Evolutionary conservation across 2,113 vertebrate species (phyloP).

Genomic region (Ahaetulla prasina): DNA sequence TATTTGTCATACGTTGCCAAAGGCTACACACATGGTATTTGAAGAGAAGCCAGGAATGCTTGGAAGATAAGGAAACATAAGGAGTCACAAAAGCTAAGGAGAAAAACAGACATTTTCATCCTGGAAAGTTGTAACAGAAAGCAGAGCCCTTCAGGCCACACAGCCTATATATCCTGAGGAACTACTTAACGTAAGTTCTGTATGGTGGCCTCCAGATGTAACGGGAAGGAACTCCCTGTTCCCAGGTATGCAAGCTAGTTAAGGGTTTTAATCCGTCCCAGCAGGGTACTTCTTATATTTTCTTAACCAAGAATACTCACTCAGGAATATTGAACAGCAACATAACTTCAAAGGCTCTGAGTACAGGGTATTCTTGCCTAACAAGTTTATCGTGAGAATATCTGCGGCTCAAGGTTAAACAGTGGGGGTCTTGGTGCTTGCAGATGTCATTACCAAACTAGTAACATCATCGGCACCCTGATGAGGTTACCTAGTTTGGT

Average conservation of each 20-base stretch:
- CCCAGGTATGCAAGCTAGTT: not conserved
- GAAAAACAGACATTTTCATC: slow-evolving; percentile 3
- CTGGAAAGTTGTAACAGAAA: not conserved
- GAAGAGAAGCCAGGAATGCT: slow-evolving; percentile 1
- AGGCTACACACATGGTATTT: slow-evolving; percentile 13
- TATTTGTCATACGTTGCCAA: not conserved
- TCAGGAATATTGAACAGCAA: not conserved
- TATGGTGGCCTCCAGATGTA: not conserved
- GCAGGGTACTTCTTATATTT: not conserved
- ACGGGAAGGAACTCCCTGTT: not conserved
- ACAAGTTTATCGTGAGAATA: not conserved
- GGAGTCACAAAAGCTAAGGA: not conserved
- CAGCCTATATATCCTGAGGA: not conserved
- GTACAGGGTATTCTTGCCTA: not conserved
- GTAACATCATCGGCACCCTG: too few relatives aligned
- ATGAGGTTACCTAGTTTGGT: not conserved
- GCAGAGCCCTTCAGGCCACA: not conserved
- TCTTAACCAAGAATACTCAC: not conserved
- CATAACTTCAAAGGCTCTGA: not conserved
- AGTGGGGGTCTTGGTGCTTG: not conserved
- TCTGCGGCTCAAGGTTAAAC: not conserved
- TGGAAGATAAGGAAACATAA: not conserved
- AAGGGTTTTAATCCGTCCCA: not conserved
- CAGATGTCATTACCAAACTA: too few relatives aligned
- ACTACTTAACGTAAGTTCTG: not conserved